Base-by-base conservation (phyloP, 2,797 vertebrate genomes). In the Gephyroberyx darwinii region DNA sequence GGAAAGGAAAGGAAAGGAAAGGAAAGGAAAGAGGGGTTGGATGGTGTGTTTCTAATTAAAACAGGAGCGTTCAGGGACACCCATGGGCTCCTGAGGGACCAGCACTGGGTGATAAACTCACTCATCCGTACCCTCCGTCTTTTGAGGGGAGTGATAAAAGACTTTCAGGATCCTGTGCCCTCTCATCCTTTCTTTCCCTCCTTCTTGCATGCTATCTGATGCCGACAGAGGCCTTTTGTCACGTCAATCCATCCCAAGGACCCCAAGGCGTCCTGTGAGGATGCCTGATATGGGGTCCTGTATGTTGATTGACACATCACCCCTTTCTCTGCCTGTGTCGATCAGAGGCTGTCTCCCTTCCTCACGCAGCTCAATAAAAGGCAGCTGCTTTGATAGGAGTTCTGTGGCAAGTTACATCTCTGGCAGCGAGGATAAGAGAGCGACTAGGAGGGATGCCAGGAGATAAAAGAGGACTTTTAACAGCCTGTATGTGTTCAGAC, bases 381-480 rank as follows among this genome's bases (percentile, higher is more conserved):
- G 71, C 75, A 53, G 61, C 74, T 45, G 70, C 89, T 90, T 91
- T 92, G 91, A 92, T 92, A 89, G 83, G 70, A 88, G 70, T 83
- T 87, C 78, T 74, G 81, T 86, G 74, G 81, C 77, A 81, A 83
- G 74, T 87, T 84, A 83, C 84, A 85, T 89, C 80, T 88, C 83
- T 83, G 84, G 81, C 79, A 85, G 77, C 67, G 13, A 48, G 84
- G 86, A 90, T 87, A 86, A 88, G 80, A 85, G 82, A 72, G 69
- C 56, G 78, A 88, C 77, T 67, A 82, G 64, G 69, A 87, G 84
- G 86, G 79, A 86, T 86, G 86, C 81, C 84, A 76, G 77, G 80
- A 88, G 87, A 91, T 91, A 87, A 91, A 91, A 89, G 74, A 85
- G 47, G 69, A 86, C 90, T 89, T 90, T 81, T 84, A 90, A 85